Conservation (phyloP, 2,797 vertebrate species). For the Corythornis leucogaster region DNA sequence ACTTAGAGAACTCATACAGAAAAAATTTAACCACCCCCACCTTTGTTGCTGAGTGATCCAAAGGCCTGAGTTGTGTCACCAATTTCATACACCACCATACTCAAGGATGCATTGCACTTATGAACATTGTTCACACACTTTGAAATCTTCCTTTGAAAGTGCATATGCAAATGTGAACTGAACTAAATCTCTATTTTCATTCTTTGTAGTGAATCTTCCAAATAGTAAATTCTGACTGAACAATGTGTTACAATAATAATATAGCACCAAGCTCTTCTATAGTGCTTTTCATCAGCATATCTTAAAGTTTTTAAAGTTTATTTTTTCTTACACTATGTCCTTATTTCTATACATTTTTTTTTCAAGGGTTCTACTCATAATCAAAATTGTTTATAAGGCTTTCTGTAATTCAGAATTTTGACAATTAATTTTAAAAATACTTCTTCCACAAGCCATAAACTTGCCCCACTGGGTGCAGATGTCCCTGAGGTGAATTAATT, state of each 20-base stretch:
- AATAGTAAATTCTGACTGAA: neutral
- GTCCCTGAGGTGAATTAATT: neutral
- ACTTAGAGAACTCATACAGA: neutral
- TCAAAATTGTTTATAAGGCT: neutral
- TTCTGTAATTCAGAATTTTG: neutral
- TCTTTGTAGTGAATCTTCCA: neutral
- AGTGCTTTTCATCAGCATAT: neutral
- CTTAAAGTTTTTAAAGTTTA: neutral
- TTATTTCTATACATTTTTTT: neutral
- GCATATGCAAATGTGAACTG: neutral
- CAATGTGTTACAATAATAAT: neutral
- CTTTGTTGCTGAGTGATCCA: neutral
- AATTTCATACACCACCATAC: neutral
- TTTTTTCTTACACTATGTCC: neutral
- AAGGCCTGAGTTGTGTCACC: neutral
- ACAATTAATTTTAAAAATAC: neutral
- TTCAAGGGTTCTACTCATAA: neutral
- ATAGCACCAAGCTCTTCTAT: neutral
- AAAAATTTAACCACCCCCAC: neutral
- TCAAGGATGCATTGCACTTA: neutral
- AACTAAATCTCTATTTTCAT: neutral
- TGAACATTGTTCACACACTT: neutral
- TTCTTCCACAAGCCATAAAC: neutral
- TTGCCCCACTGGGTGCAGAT: neutral
- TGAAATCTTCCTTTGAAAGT: neutral